phyloP scores from a whole-genome alignment of 2,797 vertebrate genomes.

The Petrocephalus sullivani region DNA sequence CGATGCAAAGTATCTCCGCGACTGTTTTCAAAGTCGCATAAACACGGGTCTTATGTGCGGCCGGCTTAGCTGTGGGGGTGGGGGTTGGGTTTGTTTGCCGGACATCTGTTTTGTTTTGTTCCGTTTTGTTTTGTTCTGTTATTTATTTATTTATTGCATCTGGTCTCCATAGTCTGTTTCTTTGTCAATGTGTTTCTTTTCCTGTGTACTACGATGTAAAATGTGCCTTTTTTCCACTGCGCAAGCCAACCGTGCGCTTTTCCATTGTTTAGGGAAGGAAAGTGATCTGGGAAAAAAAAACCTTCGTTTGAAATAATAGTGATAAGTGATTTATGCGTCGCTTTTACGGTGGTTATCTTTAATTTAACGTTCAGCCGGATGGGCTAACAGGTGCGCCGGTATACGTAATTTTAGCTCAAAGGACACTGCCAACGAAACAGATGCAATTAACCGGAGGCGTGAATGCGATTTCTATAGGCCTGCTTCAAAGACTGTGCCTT shows the following conservation, averaged over 20 bases:
- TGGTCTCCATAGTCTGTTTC: background rate
- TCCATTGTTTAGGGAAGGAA: background rate
- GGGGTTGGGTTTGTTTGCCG: background rate
- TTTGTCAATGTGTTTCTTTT: background rate
- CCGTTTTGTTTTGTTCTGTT: background rate
- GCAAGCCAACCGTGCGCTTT: background rate
- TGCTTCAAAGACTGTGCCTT: background rate
- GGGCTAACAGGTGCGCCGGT: background rate
- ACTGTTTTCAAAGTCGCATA: background rate
- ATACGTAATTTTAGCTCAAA: background rate
- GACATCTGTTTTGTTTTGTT: background rate
- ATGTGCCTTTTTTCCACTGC: background rate
- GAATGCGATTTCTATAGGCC: background rate
- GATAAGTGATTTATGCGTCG: background rate
- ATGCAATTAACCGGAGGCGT: background rate
- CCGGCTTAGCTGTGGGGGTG: background rate
- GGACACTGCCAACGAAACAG: background rate
- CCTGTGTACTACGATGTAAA: background rate
- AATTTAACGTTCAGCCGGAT: background rate
- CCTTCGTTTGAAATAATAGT: background rate
- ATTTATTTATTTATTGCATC: background rate
- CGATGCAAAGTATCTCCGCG: background rate
- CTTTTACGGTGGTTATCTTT: background rate
- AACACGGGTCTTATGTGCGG: background rate
- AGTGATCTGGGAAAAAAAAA: background rate